Base-by-base conservation (phyloP, 1,140 invertebrate species). In the Chironomus striatipennis region DNA sequence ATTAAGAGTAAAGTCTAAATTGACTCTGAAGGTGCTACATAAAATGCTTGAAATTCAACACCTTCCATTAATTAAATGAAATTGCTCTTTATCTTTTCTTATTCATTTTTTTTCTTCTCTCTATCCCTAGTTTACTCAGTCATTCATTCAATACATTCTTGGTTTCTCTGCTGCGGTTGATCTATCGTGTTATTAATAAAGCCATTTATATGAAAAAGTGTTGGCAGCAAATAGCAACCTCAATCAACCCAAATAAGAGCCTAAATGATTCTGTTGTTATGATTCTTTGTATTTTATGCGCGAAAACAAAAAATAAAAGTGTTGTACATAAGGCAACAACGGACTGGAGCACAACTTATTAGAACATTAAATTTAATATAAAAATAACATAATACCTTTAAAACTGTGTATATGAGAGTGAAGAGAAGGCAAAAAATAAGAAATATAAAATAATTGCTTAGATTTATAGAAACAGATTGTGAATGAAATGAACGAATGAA, bases 401-500 rank as follows among this genome's bases (percentile, higher is more conserved):
- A 34, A 34, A 34, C 24, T 34, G 24, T 34, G 24, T 34, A 34
- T 34, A 5, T 2, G 2, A 2, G 24, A 34, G 2, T 34, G 5
- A 34, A 34, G 24, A 34, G 24, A 34, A 34, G 24, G 24, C 1
- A 34, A 34, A 34, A 34, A 34, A 34, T 34, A 34, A 34, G 24
- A 34, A 57, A 57, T 57, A 57, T 57, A 57, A 57, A 57, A 57
- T 57, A 57, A 57, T 57, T 57, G 47, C n/a, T n/a, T 57, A 57
- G 47, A 57, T 57, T 57, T 57, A 57, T 57, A 12, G 47, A 57
- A 57, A 12, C 47, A 12, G 47, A 57, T 57, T 57, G n/a, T n/a
- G 24, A 34, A 34, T 34, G 24, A 34, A 34, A 34, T 34, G 24
- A 34, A 34, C 24, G 24, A 34, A 34, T 34, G 24, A 34, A 34